Evolutionary conservation across 2,113 vertebrate genomes (phyloP).

Genomic region (Calidris pugnax): DNA sequence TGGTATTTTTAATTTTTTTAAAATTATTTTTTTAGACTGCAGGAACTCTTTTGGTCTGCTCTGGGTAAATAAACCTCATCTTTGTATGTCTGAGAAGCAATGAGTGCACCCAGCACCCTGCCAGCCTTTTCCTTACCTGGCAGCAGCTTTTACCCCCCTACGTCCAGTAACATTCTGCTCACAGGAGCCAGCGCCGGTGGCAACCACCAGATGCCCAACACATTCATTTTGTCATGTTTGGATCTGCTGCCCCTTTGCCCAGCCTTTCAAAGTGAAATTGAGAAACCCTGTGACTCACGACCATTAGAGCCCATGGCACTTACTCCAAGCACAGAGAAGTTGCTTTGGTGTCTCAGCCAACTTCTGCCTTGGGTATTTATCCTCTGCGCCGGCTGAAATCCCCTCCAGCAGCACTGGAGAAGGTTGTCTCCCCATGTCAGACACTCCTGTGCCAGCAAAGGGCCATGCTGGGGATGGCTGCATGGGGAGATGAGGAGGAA

Average conservation of each 20-base stretch:
- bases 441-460: background rate
- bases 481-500: background rate
- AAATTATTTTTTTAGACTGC: background rate
- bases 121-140: background rate
- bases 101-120: background rate
- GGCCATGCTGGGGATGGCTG: background rate
- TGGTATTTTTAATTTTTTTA: background rate
- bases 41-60: background rate
- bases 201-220: background rate
- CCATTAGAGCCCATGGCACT: background rate
- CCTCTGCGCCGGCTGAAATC: background rate
- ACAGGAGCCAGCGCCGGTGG: fast-evolving
- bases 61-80: background rate
- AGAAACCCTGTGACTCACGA: background rate
- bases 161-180: background rate
- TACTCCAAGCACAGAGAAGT: background rate
- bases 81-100: background rate
- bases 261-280: background rate
- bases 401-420: background rate
- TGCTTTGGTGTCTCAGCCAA: background rate
- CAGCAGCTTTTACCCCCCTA: background rate
- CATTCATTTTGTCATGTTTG: background rate
- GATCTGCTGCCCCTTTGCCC: background rate
- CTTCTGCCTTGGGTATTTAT: background rate
- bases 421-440: background rate